Evolutionary conservation across 2,113 vertebrate genomes (phyloP).

Genomic region (Lichenostomus cassidix): DNA sequence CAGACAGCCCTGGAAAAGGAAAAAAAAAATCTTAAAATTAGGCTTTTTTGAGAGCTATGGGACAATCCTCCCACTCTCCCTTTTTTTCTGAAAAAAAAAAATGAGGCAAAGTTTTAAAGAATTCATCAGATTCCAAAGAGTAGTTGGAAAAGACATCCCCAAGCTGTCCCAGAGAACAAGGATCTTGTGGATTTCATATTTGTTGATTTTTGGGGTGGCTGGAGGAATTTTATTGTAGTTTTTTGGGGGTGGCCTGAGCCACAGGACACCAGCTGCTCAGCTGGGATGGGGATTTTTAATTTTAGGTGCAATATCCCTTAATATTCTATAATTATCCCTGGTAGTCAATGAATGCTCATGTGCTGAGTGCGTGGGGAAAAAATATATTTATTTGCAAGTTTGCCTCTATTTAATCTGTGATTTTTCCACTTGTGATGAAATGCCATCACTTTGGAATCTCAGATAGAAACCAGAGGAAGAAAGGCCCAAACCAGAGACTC

Average conservation of each 20-base stretch:
- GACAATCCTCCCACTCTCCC: too few relatives aligned
- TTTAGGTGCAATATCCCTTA: background rate
- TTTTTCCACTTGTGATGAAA: background rate
- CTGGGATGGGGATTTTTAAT: background rate
- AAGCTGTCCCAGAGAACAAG: background rate
- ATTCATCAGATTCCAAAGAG: background rate
- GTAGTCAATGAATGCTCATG: accelerated
- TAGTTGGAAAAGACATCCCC: accelerated
- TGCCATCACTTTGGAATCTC: background rate
- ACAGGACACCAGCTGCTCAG: background rate
- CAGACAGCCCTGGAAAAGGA: background rate
- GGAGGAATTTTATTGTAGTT: background rate
- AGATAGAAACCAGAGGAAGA: background rate
- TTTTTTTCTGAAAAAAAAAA: background rate
- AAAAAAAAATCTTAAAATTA: background rate
- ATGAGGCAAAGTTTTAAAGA: background rate
- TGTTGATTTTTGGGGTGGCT: background rate
- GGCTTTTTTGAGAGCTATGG: accelerated
- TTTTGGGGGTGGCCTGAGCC: background rate
- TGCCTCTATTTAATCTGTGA: background rate
- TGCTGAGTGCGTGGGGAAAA: accelerated
- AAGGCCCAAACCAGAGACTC: background rate
- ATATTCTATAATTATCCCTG: background rate
- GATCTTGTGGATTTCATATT: background rate
- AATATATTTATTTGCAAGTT: background rate